phyloP scores from a whole-genome alignment of 1,140 invertebrate species.

The Sweltsa coloradensis region DNA sequence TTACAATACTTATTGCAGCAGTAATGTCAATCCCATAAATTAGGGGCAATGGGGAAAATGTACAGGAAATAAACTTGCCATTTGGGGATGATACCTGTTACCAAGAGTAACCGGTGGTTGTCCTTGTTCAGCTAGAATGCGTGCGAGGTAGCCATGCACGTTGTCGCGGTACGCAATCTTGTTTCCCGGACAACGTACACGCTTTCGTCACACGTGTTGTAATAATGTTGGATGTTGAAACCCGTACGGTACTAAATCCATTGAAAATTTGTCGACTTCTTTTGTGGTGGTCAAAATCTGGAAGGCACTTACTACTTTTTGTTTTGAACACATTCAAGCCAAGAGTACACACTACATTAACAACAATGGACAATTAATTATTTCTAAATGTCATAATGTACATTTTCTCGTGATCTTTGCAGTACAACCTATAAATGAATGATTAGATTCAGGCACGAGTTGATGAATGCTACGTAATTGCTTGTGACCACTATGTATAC shows the following conservation, averaged over 20 bases:
- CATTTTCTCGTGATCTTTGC: constrained; percentile 13
- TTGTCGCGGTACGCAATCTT: background rate
- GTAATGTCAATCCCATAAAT: too few species aligned
- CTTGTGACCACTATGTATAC: constrained; percentile 14
- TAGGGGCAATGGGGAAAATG: too few species aligned
- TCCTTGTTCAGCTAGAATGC: background rate
- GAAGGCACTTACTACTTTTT: constrained; percentile 17
- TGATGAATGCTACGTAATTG: constrained; percentile 16
- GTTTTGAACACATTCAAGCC: constrained; percentile 18
- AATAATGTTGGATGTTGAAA: too few species aligned
- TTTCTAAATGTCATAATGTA: constrained; percentile 2
- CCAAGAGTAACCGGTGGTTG: background rate
- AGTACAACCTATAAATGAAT: constrained; percentile 17
- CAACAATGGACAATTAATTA: constrained; percentile 15
- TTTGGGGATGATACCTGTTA: too few species aligned
- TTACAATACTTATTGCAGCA: too few species aligned
- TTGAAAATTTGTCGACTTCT: too few species aligned
- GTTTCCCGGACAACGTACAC: background rate
- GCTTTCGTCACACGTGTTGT: constrained; percentile 7
- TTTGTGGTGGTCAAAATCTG: constrained; percentile 18
- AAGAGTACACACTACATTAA: constrained; percentile 17
- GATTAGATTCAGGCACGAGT: constrained; percentile 16
- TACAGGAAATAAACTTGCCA: too few species aligned
- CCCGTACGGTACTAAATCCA: too few species aligned
- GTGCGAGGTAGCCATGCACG: background rate